A percentile compares a stretch with the other conserved stretches of the same genome.
phyloP scores from a whole-genome alignment of 1,140 invertebrate species.

The Druon quercuslanigerum region DNA sequence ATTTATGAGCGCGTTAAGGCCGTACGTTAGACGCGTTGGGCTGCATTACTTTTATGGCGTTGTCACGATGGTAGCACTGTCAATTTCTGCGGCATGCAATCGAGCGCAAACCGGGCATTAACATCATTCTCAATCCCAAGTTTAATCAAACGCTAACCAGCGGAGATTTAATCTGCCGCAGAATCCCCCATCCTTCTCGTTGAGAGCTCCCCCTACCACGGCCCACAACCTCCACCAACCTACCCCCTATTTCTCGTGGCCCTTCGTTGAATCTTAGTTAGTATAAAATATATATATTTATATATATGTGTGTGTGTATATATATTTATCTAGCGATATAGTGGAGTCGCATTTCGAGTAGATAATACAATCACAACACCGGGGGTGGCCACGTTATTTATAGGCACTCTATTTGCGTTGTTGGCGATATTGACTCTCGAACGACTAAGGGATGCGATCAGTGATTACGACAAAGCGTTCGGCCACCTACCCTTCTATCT shows the following conservation, averaged over 20 bases:
- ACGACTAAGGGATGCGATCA: slow-evolving; percentile 11
- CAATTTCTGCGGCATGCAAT: slow-evolving; percentile 66
- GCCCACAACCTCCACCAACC: slow-evolving; percentile 15
- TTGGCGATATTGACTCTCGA: slow-evolving; percentile 61
- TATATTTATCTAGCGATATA: slow-evolving; percentile 37
- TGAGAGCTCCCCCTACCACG: background rate
- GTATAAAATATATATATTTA: slow-evolving; percentile 30
- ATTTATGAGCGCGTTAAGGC: slow-evolving; percentile 16
- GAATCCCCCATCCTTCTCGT: slow-evolving; percentile 46
- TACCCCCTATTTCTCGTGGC: slow-evolving; percentile 44
- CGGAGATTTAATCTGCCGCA: slow-evolving; percentile 74
- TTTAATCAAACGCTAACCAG: slow-evolving; percentile 77
- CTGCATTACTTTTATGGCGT: slow-evolving; percentile 21
- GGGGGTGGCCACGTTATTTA: slow-evolving; percentile 74
- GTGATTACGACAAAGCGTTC: slow-evolving; percentile 17
- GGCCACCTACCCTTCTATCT: background rate
- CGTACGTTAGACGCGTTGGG: slow-evolving; percentile 17
- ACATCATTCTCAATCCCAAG: slow-evolving; percentile 72
- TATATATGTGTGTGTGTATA: background rate
- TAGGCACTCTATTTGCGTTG: slow-evolving; percentile 68
- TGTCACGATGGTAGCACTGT: slow-evolving; percentile 50
- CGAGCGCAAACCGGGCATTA: slow-evolving; percentile 64
- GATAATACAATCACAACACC: slow-evolving; percentile 76
- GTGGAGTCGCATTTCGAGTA: slow-evolving; percentile 56
- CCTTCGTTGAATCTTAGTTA: slow-evolving; percentile 46